These are phyloP conservation scores for Thinocorus orbignyianus DNA, from an alignment of 2,113 vertebrate species.

Conservation along the genomic window DNA sequence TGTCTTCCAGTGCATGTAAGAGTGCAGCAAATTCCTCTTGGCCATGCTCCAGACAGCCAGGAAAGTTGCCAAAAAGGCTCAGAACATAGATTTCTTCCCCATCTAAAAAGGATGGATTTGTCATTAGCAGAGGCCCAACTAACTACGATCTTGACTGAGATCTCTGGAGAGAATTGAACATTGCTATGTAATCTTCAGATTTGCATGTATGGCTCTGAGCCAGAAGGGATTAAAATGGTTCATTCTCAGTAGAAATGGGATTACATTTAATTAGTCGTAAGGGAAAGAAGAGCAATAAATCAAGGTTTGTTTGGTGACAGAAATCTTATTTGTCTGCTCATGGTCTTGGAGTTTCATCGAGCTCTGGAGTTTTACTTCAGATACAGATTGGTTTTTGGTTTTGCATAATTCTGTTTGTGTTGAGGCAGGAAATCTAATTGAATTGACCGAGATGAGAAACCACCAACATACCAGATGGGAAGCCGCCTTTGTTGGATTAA, in stretches of 20 bases:
- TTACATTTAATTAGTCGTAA: not conserved
- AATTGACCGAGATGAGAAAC: not conserved
- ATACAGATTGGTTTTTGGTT: not conserved
- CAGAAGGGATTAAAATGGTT: constrained; percentile 24
- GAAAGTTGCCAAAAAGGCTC: constrained; percentile 41
- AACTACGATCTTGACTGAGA: constrained; percentile 18
- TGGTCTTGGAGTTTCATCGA: not conserved
- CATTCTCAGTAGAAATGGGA: constrained; percentile 37
- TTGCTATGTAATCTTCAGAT: not conserved
- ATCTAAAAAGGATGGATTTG: constrained; percentile 28
- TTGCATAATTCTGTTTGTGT: constrained; percentile 23
- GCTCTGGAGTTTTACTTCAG: not conserved
- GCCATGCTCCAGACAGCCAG: not conserved
- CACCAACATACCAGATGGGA: not conserved
- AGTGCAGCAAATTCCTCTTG: constrained; percentile 7
- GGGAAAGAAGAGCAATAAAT: constrained; percentile 2
- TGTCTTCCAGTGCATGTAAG: not conserved
- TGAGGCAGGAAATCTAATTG: not conserved
- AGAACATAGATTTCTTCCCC: constrained; percentile 10
- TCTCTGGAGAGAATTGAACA: not conserved
- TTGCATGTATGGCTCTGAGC: constrained; percentile 24
- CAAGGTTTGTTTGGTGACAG: constrained; percentile 27
- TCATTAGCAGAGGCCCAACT: constrained; percentile 21
- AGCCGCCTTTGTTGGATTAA: not conserved
- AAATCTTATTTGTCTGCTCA: not conserved